phyloP scores from a whole-genome alignment of 2,113 vertebrate species.

The Ictidomys tridecemlineatus region DNA sequence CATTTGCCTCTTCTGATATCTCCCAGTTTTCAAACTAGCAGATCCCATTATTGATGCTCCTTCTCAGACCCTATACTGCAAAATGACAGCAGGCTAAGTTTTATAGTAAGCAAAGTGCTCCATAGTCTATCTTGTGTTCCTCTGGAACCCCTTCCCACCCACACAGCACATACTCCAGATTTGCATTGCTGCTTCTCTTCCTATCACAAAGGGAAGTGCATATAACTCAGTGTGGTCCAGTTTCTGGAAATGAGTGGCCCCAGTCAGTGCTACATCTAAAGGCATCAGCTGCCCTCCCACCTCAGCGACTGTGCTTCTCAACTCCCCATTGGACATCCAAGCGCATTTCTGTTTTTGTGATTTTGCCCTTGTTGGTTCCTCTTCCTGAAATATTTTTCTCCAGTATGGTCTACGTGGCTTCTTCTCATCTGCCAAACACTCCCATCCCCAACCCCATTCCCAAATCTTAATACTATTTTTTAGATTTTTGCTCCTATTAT shows the following conservation, averaged over 20 bases:
- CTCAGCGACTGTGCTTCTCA: neutral
- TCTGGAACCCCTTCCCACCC: neutral
- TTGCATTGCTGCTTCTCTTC: neutral
- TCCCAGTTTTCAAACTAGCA: constrained; percentile 34
- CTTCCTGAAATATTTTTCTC: neutral
- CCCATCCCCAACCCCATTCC: neutral
- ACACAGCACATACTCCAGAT: neutral
- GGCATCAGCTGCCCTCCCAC: neutral
- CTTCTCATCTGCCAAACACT: neutral
- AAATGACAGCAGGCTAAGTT: neutral
- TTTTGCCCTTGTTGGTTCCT: neutral
- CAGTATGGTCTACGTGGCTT: neutral
- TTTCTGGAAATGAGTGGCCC: neutral
- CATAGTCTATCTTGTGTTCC: neutral
- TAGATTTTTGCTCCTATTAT: neutral
- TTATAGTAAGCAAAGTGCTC: neutral
- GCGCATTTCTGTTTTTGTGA: neutral
- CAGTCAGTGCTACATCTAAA: neutral
- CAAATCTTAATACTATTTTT: neutral
- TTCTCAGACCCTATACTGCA: neutral
- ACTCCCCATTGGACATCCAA: neutral
- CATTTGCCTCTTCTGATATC: neutral
- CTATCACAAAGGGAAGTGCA: neutral
- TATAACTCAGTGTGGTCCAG: neutral
- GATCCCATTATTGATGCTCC: neutral